Conservation (phyloP, 1,140 invertebrate genomes). For the Drosophila parabipectinata region DNA sequence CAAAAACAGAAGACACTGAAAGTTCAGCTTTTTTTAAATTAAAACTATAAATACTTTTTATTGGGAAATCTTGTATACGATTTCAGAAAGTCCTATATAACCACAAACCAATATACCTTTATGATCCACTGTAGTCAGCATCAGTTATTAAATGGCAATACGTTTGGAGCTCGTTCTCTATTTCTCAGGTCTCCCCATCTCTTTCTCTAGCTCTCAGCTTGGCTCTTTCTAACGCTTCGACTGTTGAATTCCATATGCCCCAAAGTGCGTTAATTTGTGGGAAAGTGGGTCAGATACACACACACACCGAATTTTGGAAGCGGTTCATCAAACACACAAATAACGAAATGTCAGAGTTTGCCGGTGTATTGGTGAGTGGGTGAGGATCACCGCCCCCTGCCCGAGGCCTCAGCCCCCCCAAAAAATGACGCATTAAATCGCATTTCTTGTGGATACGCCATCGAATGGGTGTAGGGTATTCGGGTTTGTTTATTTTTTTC, state of each 20-base stretch:
- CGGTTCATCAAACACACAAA: slow-evolving; percentile 82
- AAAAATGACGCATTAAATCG: slow-evolving; percentile 45
- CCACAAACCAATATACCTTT: slow-evolving; percentile 52
- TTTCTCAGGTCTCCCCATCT: slow-evolving; percentile 1
- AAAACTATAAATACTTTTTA: background rate
- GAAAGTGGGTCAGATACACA: slow-evolving; percentile 71
- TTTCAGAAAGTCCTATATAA: background rate
- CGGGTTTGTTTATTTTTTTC: background rate
- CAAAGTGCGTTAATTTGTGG: slow-evolving; percentile 75
- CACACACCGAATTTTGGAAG: slow-evolving; percentile 57
- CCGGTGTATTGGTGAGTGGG: slow-evolving; percentile 20
- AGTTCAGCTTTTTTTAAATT: too few relatives aligned
- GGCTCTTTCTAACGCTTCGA: slow-evolving; percentile 41
- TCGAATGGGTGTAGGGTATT: slow-evolving; percentile 27
- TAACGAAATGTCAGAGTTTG: slow-evolving; percentile 44
- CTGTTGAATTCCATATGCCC: slow-evolving; percentile 72
- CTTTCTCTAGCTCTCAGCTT: slow-evolving; percentile 6
- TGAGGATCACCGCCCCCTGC: background rate
- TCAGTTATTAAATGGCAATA: slow-evolving; percentile 56
- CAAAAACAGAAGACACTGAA: background rate
- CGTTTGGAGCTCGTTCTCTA: slow-evolving; percentile 1
- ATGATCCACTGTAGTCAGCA: slow-evolving; percentile 46
- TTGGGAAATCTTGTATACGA: background rate
- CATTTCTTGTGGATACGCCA: slow-evolving; percentile 43
- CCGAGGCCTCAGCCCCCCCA: background rate